Evolutionary conservation across 2,797 vertebrate genomes (phyloP), one percentile per base, ranked within the genome.

Genomic region (Sebastes wilsoni): DNA sequence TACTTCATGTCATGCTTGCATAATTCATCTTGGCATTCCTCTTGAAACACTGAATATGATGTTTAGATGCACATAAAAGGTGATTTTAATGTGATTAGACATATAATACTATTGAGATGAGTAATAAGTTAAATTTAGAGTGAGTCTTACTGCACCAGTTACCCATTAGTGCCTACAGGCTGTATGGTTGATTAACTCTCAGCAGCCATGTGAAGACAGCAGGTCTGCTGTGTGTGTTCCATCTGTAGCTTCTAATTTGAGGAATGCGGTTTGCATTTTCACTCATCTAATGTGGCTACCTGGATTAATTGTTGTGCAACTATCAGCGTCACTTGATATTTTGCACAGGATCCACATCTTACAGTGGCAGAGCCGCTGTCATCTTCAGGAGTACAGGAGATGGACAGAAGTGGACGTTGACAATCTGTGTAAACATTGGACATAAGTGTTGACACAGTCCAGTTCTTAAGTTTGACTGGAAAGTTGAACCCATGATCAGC

Each of bases 281-380:
- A 46, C 7, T 46, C 42, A 46, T 84, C 38, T 66, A 36, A 70
- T 38, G 32, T 28, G 0, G 14, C 64, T 42, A 55, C 38, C 12
- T 66, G 46, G 32, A 56, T 70, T 66, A 32, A 74, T 62, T 80
- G 69, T 66, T 77, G 23, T 54, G 28, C 52, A 60, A n/a, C 46
- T 52, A 28, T 71, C 36, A 75, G 34, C 60, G 32, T 16, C 8
- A 28, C 22, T 30, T 52, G 18, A 22, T 52, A 52, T 52, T 52
- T 52, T 52, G 49, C 49, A 52, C 16, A 49, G 18, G 42, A 18
- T 49, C 42, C 16, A 0, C 42, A 49, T 49, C 10, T 34, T 34
- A 34, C 36, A 36, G 11, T 36, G 34, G 10, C 13, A 42, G 5
- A 42, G 38, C 13, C 13, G 38, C 38, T 46, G 5, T 42, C 38